Evolutionary conservation across 2,113 vertebrate genomes (phyloP).

Genomic region (Hemiscyllium ocellatum): DNA sequence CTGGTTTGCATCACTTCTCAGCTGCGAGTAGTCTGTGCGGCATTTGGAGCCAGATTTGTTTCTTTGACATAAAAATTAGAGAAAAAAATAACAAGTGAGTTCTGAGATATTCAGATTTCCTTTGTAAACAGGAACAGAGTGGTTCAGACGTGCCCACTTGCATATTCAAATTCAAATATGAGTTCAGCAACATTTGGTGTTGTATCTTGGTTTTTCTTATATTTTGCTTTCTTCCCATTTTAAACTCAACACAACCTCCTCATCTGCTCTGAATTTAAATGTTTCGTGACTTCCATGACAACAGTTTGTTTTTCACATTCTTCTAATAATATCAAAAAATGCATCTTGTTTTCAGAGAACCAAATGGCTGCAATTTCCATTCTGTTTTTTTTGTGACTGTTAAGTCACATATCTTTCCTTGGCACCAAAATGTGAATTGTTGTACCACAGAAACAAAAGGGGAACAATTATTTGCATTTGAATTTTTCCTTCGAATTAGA

Average conservation of each 20-base stretch:
- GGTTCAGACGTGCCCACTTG: background rate
- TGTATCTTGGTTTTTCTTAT: background rate
- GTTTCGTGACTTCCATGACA: slow-evolving; percentile 30
- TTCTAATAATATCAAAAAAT: slow-evolving; percentile 28
- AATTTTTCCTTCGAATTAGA: background rate
- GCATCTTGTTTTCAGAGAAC: background rate
- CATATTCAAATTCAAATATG: background rate
- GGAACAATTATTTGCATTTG: background rate
- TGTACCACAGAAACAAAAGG: background rate
- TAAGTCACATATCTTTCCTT: background rate
- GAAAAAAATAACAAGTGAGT: background rate
- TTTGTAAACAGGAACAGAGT: background rate
- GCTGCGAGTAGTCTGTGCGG: background rate
- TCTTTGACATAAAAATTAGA: slow-evolving; percentile 24
- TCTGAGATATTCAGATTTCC: background rate
- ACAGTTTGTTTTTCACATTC: slow-evolving; percentile 15
- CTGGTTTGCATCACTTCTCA: slow-evolving; percentile 34
- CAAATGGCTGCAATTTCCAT: background rate
- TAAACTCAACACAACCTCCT: slow-evolving; percentile 9
- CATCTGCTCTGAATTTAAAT: slow-evolving; percentile 33
- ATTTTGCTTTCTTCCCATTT: background rate
- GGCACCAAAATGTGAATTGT: background rate
- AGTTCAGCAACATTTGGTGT: background rate
- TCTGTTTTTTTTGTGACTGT: background rate
- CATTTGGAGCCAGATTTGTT: slow-evolving; percentile 1